These are phyloP conservation scores for Glossosoma conforme DNA, from an alignment of 1,140 invertebrate genomes.

Conservation along the genomic window DNA sequence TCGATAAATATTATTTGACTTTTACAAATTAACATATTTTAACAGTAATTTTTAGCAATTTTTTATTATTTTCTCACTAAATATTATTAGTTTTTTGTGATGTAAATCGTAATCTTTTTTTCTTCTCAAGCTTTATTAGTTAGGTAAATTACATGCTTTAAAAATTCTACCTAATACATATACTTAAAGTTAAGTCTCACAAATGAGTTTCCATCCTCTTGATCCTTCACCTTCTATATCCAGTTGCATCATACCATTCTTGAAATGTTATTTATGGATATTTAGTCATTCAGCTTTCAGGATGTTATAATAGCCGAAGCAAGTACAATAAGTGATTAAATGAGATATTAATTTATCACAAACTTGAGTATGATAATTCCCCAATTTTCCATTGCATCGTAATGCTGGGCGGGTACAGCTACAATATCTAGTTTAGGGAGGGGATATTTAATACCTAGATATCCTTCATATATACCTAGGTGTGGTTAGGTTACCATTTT, in stretches of 20 bases:
- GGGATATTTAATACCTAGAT: slow-evolving; percentile 62
- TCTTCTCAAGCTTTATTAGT: no score
- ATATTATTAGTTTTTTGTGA: no score
- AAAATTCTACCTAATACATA: no score
- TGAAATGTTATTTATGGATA: not conserved
- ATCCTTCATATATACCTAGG: no score
- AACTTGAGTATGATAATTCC: slow-evolving; percentile 71
- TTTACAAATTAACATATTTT: no score
- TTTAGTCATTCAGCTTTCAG: not conserved
- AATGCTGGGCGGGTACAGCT: slow-evolving; percentile 70
- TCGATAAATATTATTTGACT: no score
- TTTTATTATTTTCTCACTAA: no score
- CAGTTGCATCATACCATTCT: not conserved
- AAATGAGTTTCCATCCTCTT: not conserved
- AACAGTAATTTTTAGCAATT: no score
- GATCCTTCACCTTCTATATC: not conserved
- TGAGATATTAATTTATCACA: slow-evolving; percentile 3
- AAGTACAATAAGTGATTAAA: not conserved
- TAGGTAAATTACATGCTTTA: no score
- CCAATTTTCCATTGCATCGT: slow-evolving; percentile 66
- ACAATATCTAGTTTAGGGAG: slow-evolving; percentile 66
- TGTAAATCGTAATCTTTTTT: no score
- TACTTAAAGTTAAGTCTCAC: no score
- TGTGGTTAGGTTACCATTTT: no score
- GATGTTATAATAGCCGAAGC: not conserved